Conservation (phyloP, 2,888 invertebrate genomes). For the Acanthosoma haemorrhoidale region DNA sequence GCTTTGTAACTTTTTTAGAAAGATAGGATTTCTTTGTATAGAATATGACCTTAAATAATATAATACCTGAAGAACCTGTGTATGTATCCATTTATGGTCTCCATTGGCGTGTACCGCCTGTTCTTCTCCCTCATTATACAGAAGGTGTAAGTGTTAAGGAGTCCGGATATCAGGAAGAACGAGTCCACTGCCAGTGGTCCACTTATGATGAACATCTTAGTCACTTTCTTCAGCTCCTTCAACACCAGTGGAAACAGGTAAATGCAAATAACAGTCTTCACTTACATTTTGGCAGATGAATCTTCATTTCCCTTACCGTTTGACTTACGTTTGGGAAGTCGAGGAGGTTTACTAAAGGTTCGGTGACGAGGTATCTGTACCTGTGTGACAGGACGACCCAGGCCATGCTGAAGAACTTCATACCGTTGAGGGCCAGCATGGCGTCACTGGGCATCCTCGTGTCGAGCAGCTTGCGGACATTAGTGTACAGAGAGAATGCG, state of each 20-base stretch:
- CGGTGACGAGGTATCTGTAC: conserved; percentile 45
- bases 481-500: conserved; percentile 47
- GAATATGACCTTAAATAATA: no score
- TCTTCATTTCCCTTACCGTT: no score
- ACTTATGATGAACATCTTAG: conserved; percentile 46
- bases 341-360: conserved; percentile 45
- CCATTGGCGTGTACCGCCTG: conserved; percentile 42
- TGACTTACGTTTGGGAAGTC: conserved; percentile 46
- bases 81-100: conserved; percentile 47
- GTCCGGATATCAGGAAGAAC: conserved; percentile 44
- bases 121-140: conserved; percentile 41
- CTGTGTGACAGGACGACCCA: conserved; percentile 51
- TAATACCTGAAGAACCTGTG: conserved; percentile 49
- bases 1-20: no score
- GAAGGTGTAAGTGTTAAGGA: conserved; percentile 43
- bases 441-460: conserved; percentile 43
- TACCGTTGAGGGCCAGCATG: conserved; percentile 49
- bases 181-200: conserved; percentile 47
- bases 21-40: no score
- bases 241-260: conserved; percentile 39
- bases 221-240: conserved; percentile 47
- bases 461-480: conserved; percentile 45
- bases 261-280: no score
- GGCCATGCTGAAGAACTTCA: conserved; percentile 50
- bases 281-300: no score